These are phyloP conservation scores for Turritopsis dohrnii DNA, from an alignment of 30 jellyfish, hydroid and myxozoan genomes.

Conservation along the genomic window DNA sequence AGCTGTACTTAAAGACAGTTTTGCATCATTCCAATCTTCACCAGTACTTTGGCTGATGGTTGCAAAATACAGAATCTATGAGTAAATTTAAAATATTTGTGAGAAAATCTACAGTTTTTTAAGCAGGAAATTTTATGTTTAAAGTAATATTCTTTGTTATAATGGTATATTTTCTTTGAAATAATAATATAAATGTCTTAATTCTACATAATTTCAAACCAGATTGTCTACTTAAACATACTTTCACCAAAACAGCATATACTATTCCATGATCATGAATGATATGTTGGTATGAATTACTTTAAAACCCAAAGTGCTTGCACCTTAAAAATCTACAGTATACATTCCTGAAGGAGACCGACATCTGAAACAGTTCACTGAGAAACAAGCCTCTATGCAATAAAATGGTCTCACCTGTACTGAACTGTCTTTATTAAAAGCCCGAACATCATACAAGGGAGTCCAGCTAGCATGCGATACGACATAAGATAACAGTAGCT, in stretches of 20 bases:
- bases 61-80: constrained; percentile 80
- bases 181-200: no score
- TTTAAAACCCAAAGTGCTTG: no score
- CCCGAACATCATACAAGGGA: constrained; percentile 89
- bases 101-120: not conserved
- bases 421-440: constrained; percentile 68
- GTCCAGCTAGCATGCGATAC: constrained; percentile 89
- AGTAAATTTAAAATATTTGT: not conserved
- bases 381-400: no score
- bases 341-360: no score
- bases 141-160: not conserved
- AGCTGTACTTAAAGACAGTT: constrained; percentile 85
- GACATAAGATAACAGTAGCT: constrained; percentile 72
- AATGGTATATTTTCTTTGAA: no score
- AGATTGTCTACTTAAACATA: no score
- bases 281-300: no score
- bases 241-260: no score
- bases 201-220: no score
- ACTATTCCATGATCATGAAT: no score
- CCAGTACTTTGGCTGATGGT: constrained; percentile 80
- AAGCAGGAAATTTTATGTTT: not conserved
- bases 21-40: constrained; percentile 94
- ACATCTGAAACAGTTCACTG: no score
- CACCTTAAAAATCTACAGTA: no score
- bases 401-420: constrained; percentile 41